phyloP scores from a whole-genome alignment of 2,113 vertebrate species.

The Menidia beryllina region DNA sequence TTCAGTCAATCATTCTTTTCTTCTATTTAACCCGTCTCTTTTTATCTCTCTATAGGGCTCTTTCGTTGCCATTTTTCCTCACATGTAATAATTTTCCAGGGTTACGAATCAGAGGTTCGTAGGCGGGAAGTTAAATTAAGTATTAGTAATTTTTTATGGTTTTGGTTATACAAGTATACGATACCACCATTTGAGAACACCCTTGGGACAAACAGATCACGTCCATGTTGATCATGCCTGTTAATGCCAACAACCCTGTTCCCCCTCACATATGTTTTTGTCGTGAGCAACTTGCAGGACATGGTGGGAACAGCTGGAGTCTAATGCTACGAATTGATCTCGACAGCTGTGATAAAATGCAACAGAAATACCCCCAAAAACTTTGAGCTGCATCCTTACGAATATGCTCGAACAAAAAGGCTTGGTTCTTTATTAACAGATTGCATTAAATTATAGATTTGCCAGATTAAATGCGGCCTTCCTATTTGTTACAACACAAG shows the following conservation, averaged over 20 bases:
- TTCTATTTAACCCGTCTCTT: background rate
- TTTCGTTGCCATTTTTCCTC: constrained; percentile 4
- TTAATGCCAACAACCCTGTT: too few species aligned
- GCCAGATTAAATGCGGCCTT: too few species aligned
- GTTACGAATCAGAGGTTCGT: background rate
- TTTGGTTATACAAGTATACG: background rate
- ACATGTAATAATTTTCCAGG: background rate
- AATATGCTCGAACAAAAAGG: background rate
- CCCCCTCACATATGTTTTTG: too few species aligned
- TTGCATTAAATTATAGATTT: background rate
- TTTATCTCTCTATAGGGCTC: constrained; percentile 4
- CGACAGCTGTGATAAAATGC: too few species aligned
- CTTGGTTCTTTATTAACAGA: background rate
- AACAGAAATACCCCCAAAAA: background rate
- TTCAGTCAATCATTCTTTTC: constrained; percentile 8
- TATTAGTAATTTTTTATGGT: background rate
- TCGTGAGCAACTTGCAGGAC: too few species aligned
- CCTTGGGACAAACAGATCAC: background rate
- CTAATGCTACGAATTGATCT: too few species aligned
- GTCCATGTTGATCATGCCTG: too few species aligned
- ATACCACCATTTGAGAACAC: background rate
- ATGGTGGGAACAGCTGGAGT: too few species aligned
- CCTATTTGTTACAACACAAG: too few species aligned
- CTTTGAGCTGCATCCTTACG: background rate
- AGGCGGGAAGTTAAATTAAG: too few species aligned